Conservation (phyloP, 1,140 invertebrate species). For the Hypsibius dujardini region DNA sequence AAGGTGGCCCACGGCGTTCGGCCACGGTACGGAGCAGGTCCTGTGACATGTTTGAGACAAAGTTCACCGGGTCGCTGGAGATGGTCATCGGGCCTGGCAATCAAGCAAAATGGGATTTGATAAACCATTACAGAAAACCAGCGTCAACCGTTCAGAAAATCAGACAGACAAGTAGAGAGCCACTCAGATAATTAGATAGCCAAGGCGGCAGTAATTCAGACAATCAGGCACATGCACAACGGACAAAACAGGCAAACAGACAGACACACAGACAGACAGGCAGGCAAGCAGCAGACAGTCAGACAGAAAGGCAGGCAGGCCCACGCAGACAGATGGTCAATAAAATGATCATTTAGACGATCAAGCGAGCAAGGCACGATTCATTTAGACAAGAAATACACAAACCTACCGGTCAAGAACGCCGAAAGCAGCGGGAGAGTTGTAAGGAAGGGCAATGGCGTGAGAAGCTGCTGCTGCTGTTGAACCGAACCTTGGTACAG, state of each 20-base stretch:
- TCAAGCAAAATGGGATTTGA: no score
- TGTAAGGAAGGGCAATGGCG: slow-evolving; percentile 85
- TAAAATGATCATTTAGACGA: no score
- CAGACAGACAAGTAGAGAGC: no score
- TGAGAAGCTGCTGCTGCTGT: slow-evolving; percentile 66
- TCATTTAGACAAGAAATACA: background rate
- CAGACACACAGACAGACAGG: background rate
- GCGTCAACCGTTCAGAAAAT: no score
- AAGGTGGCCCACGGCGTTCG: slow-evolving; percentile 49
- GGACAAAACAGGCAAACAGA: background rate
- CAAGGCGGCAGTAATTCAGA: background rate
- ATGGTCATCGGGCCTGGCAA: slow-evolving; percentile 1
- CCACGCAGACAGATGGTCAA: no score
- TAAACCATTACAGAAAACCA: no score
- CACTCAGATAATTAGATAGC: no score
- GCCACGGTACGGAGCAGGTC: slow-evolving; percentile 77
- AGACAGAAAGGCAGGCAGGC: no score
- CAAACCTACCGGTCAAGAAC: background rate
- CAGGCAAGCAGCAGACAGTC: no score
- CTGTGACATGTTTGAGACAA: slow-evolving; percentile 49
- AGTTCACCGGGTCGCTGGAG: slow-evolving; percentile 11
- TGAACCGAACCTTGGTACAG: slow-evolving; percentile 61
- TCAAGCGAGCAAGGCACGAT: no score
- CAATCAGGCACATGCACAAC: background rate
- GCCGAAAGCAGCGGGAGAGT: slow-evolving; percentile 80